phyloP scores from a whole-genome alignment of 2,113 vertebrate species.

The Rhinoderma darwinii region DNA sequence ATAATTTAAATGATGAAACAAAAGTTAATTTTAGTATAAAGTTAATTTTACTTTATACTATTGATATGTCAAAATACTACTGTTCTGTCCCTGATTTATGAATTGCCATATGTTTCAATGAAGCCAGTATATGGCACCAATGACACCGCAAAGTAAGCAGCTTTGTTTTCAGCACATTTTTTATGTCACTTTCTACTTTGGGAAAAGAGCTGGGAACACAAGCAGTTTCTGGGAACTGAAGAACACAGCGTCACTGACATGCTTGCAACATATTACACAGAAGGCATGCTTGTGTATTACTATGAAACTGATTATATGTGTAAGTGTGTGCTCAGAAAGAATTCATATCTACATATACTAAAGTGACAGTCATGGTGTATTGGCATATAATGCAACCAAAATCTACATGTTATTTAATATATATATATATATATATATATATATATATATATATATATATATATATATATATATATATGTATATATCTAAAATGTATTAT shows the following conservation, averaged over 20 bases:
- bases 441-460: too few species aligned
- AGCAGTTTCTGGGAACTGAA: constrained; percentile 38
- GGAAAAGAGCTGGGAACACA: constrained; percentile 14
- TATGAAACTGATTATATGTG: background rate
- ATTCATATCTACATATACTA: too few species aligned
- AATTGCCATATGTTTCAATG: background rate
- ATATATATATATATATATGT: too few species aligned
- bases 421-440: too few species aligned
- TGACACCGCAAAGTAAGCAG: background rate
- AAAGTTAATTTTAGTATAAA: too few species aligned
- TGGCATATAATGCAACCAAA: too few species aligned
- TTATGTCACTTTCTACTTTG: constrained; percentile 36
- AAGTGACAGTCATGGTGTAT: too few species aligned
- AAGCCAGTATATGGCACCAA: background rate
- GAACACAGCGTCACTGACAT: constrained; percentile 37
- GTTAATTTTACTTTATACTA: background rate
- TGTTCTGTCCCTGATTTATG: background rate
- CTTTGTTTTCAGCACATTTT: background rate
- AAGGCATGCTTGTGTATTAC: background rate
- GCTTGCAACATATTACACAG: constrained; percentile 27
- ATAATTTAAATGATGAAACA: too few species aligned
- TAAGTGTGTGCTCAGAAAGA: too few species aligned
- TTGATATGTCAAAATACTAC: background rate
- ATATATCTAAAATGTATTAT: too few species aligned
- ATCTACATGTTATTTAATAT: too few species aligned